Evolutionary conservation across 2,888 invertebrate genomes (phyloP), one percentile per base, ranked within the genome.

Genomic region (Philereme vetulata): DNA sequence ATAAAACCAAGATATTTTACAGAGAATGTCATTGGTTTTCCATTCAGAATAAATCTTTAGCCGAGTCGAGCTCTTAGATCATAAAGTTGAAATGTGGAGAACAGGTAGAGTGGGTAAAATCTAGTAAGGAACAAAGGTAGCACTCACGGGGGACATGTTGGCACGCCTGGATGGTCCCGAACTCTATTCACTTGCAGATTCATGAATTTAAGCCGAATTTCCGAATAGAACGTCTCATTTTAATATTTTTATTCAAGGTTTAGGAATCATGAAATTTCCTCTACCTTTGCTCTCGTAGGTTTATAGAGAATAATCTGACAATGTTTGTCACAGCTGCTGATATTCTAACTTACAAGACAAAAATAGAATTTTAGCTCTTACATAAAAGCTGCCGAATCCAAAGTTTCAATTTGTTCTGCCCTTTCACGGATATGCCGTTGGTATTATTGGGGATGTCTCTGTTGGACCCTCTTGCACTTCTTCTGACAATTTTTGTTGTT

Each of bases 101-200:
- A 68, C 62, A 60, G 67, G 60, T 59, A 65, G 55, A 66, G 60
- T 54, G 60, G 62, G 58, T 60, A 67, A 70, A 73, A 66, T 68
- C 52, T 63, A 62, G 60, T 58, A 50, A 50, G 67, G 69, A 70
- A 72, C 68, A 70, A 68, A 73, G 71, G 67, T 61, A 66, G 65
- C 65, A 64, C 65, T 66, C 74, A 51, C 64, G 56, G 51, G 70
- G 65, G 72, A 67, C 70, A 66, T 71, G 70, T 72, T 70, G 56
- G 62, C 67, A 65, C 72, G 75, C 72, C 62, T 65, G 63, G 68
- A 65, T 70, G 71, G 70, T 70, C 69, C 45, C 62, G 52, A 63
- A 55, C 60, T 62, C 65, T 60, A 65, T 67, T 65, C 63, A 59
- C 58, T 65, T 47, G 51, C 53, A 63, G 61, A 67, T 67, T 68